A percentile compares a stretch with the other conserved stretches of the same genome.
These are phyloP conservation scores for Xanthorhoe spadicearia DNA, from an alignment of 2,888 invertebrate species.

Conservation along the genomic window DNA sequence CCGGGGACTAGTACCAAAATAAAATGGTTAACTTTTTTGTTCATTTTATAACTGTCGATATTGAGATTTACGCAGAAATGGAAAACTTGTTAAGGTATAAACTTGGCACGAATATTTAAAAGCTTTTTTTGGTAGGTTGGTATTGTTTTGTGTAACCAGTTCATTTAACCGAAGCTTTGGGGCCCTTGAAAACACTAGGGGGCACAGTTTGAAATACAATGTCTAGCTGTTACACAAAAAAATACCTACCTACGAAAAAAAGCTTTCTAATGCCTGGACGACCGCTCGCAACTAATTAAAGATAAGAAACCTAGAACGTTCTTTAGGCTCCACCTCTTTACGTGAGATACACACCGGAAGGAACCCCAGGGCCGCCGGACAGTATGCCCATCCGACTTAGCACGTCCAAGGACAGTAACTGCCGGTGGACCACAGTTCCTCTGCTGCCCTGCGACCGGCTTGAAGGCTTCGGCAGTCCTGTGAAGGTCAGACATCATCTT, in stretches of 20 bases:
- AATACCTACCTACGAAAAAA: too few species aligned
- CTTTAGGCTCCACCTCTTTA: conserved; percentile 68
- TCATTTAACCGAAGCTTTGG: too few species aligned
- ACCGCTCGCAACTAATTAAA: too few species aligned
- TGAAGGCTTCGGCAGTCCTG: conserved; percentile 68
- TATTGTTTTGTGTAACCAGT: too few species aligned
- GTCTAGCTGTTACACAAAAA: too few species aligned
- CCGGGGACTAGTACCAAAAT: background rate
- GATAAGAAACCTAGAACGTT: background rate
- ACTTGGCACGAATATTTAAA: too few species aligned
- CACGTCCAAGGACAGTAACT: conserved; percentile 68
- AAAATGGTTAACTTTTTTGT: background rate
- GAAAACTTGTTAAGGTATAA: too few species aligned
- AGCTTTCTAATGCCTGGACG: too few species aligned
- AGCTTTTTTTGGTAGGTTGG: too few species aligned
- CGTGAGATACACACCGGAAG: conserved; percentile 65
- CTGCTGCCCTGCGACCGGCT: conserved; percentile 67
- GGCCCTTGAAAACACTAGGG: too few species aligned
- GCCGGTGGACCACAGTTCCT: conserved; percentile 71
- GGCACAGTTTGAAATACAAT: too few species aligned
- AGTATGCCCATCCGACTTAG: conserved; percentile 73
- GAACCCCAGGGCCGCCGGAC: conserved; percentile 67
- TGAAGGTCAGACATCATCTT: conserved; percentile 56
- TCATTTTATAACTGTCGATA: background rate
- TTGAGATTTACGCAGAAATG: background rate